These are phyloP conservation scores for Montipora foliosa DNA, from an alignment of 64 coral and sea anemone genomes.

Conservation along the genomic window DNA sequence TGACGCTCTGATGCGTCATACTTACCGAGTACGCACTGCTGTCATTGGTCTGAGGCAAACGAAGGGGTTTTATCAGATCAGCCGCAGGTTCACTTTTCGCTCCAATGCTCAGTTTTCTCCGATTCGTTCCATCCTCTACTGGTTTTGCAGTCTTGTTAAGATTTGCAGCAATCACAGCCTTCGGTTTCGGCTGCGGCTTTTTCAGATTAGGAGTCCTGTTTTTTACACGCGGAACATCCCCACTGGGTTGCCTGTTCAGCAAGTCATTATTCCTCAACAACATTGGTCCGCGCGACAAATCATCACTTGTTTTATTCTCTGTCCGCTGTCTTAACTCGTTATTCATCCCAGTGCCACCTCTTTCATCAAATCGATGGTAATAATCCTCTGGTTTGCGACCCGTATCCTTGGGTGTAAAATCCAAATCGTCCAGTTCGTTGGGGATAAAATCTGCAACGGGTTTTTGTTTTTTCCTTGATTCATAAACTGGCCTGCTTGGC, in stretches of 20 bases:
- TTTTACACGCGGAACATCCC: neutral
- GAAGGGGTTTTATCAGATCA: neutral
- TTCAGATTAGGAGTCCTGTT: neutral
- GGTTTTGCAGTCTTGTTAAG: neutral
- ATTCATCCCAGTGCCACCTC: neutral
- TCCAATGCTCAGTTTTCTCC: neutral
- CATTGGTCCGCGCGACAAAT: neutral
- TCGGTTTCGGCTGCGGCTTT: neutral
- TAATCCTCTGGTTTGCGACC: neutral
- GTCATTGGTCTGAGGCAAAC: neutral
- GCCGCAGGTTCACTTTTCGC: neutral
- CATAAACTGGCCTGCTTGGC: slow-evolving; percentile 62
- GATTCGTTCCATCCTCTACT: neutral
- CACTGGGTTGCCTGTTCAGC: neutral
- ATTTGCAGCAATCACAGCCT: neutral
- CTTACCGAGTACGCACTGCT: neutral
- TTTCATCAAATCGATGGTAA: neutral
- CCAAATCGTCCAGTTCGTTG: neutral
- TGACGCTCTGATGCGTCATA: neutral
- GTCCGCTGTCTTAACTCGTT: neutral
- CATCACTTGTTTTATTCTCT: neutral
- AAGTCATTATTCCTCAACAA: slow-evolving; percentile 23
- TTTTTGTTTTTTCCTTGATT: neutral
- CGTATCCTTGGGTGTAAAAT: neutral
- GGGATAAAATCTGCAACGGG: slow-evolving; percentile 14